These are phyloP conservation scores for Sebastiscus albofasciatus DNA, from an alignment of 2,797 vertebrate genomes.

Conservation along the genomic window DNA sequence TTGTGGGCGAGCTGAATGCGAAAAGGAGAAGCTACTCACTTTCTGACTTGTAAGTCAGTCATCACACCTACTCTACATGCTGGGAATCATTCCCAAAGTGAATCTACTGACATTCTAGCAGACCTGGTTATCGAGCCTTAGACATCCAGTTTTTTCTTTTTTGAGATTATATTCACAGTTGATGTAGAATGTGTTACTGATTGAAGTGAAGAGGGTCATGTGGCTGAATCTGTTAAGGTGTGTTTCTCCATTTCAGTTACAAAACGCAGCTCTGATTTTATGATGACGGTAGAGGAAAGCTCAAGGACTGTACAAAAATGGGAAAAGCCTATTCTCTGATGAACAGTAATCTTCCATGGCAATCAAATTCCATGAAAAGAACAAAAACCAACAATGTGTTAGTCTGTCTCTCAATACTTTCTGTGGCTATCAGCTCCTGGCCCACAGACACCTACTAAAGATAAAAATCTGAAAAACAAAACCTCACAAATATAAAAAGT, in stretches of 20 bases:
- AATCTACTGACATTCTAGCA: background rate
- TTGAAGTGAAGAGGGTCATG: background rate
- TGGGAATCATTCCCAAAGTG: background rate
- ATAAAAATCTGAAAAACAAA: no score
- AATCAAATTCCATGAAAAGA: background rate
- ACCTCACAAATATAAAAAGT: no score
- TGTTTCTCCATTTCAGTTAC: background rate
- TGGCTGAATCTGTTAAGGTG: background rate
- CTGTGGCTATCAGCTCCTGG: background rate
- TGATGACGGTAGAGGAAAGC: background rate
- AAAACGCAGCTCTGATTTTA: background rate
- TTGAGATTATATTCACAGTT: no score
- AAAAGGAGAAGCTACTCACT: background rate
- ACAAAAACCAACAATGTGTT: background rate
- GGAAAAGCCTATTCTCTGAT: background rate
- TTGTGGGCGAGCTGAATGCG: constrained; percentile 4
- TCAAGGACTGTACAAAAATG: background rate
- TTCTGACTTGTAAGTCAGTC: background rate
- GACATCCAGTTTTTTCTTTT: background rate
- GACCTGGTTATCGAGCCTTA: background rate
- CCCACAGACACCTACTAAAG: no score
- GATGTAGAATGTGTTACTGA: background rate
- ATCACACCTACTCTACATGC: background rate
- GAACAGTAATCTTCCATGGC: background rate
- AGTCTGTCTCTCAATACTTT: background rate